Evolutionary conservation across 1,140 invertebrate genomes (phyloP), one percentile per base, ranked within the genome.

Genomic region (Bilobella aurantiaca): DNA sequence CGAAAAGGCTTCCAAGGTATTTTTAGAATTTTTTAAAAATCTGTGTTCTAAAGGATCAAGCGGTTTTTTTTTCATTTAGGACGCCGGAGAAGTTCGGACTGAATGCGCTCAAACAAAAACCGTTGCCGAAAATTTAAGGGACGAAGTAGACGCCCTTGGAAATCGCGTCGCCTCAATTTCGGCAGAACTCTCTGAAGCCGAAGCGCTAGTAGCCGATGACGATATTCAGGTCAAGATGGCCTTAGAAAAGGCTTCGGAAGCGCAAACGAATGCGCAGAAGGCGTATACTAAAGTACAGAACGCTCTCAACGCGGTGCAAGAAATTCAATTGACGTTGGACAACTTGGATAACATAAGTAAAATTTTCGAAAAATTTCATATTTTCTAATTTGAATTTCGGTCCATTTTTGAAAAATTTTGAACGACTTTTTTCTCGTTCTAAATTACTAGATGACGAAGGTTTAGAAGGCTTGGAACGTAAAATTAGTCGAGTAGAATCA

Each of bases 221-320:
- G 83, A 85, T 62, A 82, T 84, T 61, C 77, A 87, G 1, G 89
- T 76, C 87, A 89, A 73, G 85, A 82, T 75, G 81, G 85, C 85
- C 1, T 80, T 86, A 70, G 80, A 82, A 69, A 81, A 91, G 83
- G 92, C 95, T 18, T 90, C 90, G 34, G 84, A 91, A 80, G 91
- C 92, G 1, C 91, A 91, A 75, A 88, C 83, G 21, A 87, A 87
- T 66, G 88, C 91, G 0, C 78, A 82, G 53, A 83, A 88, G 70
- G 89, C 90, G 0, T 84, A 85, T 37, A 84, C 86, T 65, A 87
- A 89, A 79, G 90, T 96, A 0, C 79, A 85, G 12, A 87, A 90
- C 74, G 88, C 92, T 8, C 77, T 93, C 25, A 79, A 82, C 8
- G 86, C 90, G 59, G 82, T 96, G 1, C 82, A 87, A 57, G 83